Evolutionary conservation across 2,888 invertebrate genomes (phyloP).

Genomic region (Agonopterix subpropinquella): DNA sequence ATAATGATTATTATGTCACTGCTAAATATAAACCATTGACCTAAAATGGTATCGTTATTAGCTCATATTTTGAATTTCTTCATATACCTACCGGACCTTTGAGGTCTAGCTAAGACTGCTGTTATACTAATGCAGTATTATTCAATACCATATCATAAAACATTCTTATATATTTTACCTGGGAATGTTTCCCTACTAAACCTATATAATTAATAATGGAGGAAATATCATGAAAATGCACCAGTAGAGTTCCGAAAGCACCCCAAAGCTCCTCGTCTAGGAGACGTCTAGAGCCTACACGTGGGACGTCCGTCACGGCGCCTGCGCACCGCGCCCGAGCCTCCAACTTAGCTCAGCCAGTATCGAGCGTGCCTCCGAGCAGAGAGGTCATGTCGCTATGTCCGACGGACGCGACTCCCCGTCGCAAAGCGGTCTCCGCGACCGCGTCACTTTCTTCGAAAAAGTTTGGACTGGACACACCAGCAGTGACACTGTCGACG

Average conservation of each 20-base stretch:
- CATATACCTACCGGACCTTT: too few relatives aligned
- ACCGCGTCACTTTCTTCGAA: slow-evolving; percentile 87
- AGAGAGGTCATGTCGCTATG: slow-evolving; percentile 70
- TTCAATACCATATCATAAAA: too few relatives aligned
- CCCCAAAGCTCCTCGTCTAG: slow-evolving; percentile 12
- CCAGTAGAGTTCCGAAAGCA: slow-evolving; percentile 2
- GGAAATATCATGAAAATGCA: not conserved
- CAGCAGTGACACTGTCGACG: slow-evolving; percentile 53
- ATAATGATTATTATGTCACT: too few relatives aligned
- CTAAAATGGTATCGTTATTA: too few relatives aligned
- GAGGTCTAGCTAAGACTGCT: too few relatives aligned
- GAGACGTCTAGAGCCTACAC: slow-evolving; percentile 16
- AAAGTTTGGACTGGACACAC: slow-evolving; percentile 81
- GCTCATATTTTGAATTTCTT: too few relatives aligned
- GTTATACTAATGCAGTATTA: too few relatives aligned
- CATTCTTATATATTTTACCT: too few relatives aligned
- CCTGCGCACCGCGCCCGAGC: slow-evolving; percentile 13
- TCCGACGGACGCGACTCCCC: slow-evolving; percentile 70
- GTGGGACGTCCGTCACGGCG: slow-evolving; percentile 10
- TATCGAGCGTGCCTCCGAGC: slow-evolving; percentile 69
- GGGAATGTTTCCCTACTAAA: too few relatives aligned
- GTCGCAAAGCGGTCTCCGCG: slow-evolving; percentile 76
- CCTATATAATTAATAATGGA: not conserved
- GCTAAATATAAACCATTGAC: too few relatives aligned
- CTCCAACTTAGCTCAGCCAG: slow-evolving; percentile 35